Conservation (phyloP, 1,140 invertebrate genomes). For the Brachionus angularis region DNA sequence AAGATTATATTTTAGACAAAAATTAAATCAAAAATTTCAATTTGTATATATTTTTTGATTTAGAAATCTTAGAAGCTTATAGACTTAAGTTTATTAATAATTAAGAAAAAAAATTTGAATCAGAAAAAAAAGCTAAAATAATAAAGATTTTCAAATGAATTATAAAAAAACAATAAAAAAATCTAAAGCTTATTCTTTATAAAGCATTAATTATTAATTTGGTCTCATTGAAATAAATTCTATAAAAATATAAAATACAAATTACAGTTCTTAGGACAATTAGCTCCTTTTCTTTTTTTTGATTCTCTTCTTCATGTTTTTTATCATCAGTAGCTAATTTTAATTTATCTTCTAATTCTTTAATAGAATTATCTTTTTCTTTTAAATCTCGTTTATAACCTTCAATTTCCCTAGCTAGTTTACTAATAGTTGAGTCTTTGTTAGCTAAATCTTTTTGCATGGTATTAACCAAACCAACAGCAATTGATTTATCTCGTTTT, state of each 20-base stretch:
- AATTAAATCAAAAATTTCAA: too few relatives aligned
- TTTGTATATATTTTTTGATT: too few relatives aligned
- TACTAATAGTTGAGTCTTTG: conserved; percentile 56
- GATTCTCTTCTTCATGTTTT: conserved; percentile 48
- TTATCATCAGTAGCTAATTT: conserved; percentile 45
- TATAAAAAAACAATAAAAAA: too few relatives aligned
- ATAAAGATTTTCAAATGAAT: too few relatives aligned
- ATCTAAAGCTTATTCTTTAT: too few relatives aligned
- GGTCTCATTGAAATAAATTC: not conserved
- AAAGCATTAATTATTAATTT: too few relatives aligned
- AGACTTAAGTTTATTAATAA: too few relatives aligned
- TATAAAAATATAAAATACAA: too few relatives aligned
- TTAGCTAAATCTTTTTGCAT: conserved; percentile 58
- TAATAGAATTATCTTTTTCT: conserved; percentile 49
- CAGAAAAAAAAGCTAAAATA: too few relatives aligned
- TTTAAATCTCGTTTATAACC: conserved; percentile 53
- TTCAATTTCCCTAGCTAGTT: conserved; percentile 56
- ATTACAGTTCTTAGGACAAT: conserved; percentile 52
- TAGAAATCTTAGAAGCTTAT: too few relatives aligned
- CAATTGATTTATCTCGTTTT: conserved; percentile 58
- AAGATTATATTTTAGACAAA: too few relatives aligned
- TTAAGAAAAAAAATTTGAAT: too few relatives aligned
- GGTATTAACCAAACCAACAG: conserved; percentile 55
- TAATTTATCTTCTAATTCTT: conserved; percentile 22
- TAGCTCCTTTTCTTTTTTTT: conserved; percentile 55